phyloP scores from a whole-genome alignment of 2,888 invertebrate genomes.

The Folsomia candida region DNA sequence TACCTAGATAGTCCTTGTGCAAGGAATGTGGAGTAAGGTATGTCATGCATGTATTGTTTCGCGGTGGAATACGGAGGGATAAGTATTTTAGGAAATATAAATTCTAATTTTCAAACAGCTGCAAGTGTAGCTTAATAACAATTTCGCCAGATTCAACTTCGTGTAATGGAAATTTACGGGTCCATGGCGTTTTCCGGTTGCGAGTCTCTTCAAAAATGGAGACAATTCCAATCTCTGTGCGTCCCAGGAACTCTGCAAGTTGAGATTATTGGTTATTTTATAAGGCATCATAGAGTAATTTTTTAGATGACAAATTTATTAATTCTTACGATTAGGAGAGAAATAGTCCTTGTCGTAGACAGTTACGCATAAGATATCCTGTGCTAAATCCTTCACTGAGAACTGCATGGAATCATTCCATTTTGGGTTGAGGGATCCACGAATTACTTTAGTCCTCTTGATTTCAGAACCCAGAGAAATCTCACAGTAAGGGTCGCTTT shows the following conservation, averaged over 20 bases:
- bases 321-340: constrained; percentile 66
- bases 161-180: constrained; percentile 64
- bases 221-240: constrained; percentile 66
- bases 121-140: constrained; percentile 67
- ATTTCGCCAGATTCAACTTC: constrained; percentile 70
- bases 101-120: constrained; percentile 59
- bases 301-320: neutral
- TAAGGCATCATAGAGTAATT: neutral
- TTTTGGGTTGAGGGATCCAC: constrained; percentile 63
- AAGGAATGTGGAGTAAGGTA: too few species aligned
- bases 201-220: constrained; percentile 63
- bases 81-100: too few species aligned
- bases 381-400: constrained; percentile 65
- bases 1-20: too few species aligned
- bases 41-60: too few species aligned
- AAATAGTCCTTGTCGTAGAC: constrained; percentile 70
- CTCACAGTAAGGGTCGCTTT: constrained; percentile 71
- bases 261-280: neutral
- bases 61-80: too few species aligned
- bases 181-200: constrained; percentile 63
- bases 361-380: constrained; percentile 68
- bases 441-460: constrained; percentile 64
- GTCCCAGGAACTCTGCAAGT: constrained; percentile 66
- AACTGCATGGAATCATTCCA: constrained; percentile 79
- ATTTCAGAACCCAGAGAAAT: constrained; percentile 70